A percentile compares a stretch with the other conserved stretches of the same genome.
phyloP scores from a whole-genome alignment of 2,113 vertebrate species.

The Hemichromis elongatus region DNA sequence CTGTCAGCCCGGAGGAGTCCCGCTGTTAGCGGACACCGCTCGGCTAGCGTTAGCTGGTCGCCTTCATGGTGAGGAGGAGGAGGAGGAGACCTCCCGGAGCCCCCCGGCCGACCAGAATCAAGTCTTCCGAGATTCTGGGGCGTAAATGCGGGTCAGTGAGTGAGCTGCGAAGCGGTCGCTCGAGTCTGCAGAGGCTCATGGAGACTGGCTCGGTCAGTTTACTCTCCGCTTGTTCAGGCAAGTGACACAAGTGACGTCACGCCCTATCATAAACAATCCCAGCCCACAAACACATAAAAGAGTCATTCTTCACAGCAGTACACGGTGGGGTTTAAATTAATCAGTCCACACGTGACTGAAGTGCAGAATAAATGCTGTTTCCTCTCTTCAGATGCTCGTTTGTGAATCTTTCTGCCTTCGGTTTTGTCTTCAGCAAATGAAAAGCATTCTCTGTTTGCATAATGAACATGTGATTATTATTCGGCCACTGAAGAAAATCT shows the following conservation, averaged over 20 bases:
- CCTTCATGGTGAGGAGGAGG: not conserved
- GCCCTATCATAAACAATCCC: not conserved
- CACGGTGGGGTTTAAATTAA: not conserved
- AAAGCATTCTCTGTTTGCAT: not conserved
- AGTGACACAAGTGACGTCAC: constrained; percentile 43
- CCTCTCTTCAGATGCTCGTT: not conserved
- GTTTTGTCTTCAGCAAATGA: not conserved
- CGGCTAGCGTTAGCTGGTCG: not conserved
- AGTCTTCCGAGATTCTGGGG: not conserved
- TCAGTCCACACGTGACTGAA: not conserved
- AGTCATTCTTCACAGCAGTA: not conserved
- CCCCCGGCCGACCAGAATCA: too few species aligned
- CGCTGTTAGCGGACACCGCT: not conserved
- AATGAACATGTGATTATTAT: not conserved
- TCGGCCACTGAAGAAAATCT: not conserved
- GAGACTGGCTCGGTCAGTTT: not conserved
- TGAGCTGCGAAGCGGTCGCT: not conserved
- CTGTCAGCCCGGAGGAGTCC: not conserved
- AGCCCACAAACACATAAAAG: not conserved
- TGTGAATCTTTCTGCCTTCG: not conserved
- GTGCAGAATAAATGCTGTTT: not conserved
- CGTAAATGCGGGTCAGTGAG: not conserved
- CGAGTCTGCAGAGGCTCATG: not conserved
- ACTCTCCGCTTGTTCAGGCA: not conserved
- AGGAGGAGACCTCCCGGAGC: not conserved